Percentiles rank a stretch among this genome's conserved stretches.
Evolutionary conservation across 2,888 invertebrate species (phyloP).

Genomic region (Sarcophaga subvicina): DNA sequence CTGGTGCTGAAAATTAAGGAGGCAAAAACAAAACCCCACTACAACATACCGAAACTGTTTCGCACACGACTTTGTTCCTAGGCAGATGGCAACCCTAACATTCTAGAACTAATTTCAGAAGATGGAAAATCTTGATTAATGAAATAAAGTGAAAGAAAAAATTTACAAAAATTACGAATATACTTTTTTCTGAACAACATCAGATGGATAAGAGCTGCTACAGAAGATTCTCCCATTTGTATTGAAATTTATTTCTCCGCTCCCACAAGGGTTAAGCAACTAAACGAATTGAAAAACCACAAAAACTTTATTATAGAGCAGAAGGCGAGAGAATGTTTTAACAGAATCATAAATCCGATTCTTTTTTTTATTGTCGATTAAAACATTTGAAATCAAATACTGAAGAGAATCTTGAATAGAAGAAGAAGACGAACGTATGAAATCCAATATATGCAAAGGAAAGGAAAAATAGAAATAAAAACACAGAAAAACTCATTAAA

Average conservation of each 20-base stretch:
- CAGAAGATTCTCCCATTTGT: no score
- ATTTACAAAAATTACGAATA: accelerated
- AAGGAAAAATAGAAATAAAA: background rate
- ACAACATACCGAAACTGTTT: no score
- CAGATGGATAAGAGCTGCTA: no score
- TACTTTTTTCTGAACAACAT: no score
- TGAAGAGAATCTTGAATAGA: background rate
- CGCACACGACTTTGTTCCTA: no score
- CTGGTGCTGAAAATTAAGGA: no score
- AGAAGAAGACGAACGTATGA: conserved; percentile 17
- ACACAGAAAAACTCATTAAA: conserved; percentile 57
- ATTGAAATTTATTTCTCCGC: conserved; percentile 32
- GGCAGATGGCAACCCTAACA: no score
- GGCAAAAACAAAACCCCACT: no score
- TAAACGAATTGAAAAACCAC: conserved; percentile 57
- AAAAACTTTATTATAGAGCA: conserved; percentile 55
- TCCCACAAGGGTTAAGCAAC: conserved; percentile 26
- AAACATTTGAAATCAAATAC: background rate
- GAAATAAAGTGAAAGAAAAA: no score
- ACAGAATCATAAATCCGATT: conserved; percentile 38
- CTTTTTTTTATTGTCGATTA: background rate
- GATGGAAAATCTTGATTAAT: no score
- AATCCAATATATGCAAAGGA: conserved; percentile 51
- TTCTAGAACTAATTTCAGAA: no score
- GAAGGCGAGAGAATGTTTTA: conserved; percentile 18